Evolutionary conservation across 1,140 invertebrate genomes (phyloP).

Genomic region (Drosophila albomicans): DNA sequence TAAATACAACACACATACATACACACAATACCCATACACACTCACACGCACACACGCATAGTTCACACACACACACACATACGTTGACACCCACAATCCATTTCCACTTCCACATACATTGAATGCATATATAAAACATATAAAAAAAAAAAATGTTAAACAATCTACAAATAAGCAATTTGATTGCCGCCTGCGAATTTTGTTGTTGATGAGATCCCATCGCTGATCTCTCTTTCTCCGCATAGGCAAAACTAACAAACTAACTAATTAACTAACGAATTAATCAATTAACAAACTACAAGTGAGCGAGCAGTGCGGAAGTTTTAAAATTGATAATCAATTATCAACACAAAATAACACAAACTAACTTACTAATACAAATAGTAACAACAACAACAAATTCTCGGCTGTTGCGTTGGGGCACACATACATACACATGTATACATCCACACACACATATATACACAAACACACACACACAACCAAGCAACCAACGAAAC

Average conservation of each 20-base stretch:
- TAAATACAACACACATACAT: constrained; percentile 28
- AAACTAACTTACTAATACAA: constrained; percentile 5
- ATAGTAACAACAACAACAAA: constrained; percentile 1
- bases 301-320: constrained; percentile 1
- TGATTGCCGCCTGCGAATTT: constrained; percentile 31
- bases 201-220: constrained; percentile 43
- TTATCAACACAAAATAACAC: neutral
- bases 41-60: constrained; percentile 33
- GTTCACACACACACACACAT: constrained; percentile 7
- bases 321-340: constrained; percentile 7
- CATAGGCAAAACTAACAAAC: constrained; percentile 38
- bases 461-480: constrained; percentile 26
- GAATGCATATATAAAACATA: neutral
- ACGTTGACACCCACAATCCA: neutral
- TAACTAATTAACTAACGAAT: constrained; percentile 21
- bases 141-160: constrained; percentile 36
- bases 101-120: constrained; percentile 1
- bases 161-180: constrained; percentile 35
- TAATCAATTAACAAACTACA: constrained; percentile 12
- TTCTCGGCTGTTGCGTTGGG: constrained; percentile 36
- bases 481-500: constrained; percentile 45
- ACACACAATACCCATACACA: constrained; percentile 11
- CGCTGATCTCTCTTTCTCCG: constrained; percentile 34
- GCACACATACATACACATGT: constrained; percentile 3
- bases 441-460: neutral